Evolutionary conservation across 1,140 invertebrate genomes (phyloP).

Genomic region (Caerostris darwini): DNA sequence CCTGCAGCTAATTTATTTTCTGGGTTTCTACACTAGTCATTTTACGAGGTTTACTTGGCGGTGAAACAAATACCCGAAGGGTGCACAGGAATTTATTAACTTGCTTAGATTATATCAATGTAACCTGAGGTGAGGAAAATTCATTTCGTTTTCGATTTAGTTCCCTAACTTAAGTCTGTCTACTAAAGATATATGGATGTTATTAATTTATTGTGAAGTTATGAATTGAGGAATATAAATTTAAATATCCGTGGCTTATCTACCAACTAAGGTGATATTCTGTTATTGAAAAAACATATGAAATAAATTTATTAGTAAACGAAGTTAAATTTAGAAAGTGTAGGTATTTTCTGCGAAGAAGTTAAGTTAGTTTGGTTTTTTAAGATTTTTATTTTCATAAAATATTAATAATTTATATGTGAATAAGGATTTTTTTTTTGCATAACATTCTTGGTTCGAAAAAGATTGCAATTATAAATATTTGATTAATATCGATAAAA

Average conservation of each 20-base stretch:
- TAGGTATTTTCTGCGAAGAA: no score
- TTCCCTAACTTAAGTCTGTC: not conserved
- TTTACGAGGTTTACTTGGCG: not conserved
- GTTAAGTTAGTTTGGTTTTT: no score
- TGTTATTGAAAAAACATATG: no score
- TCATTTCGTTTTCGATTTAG: conserved; percentile 33
- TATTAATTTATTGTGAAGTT: not conserved
- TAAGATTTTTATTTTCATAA: no score
- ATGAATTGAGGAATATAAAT: not conserved
- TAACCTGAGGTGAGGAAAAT: conserved; percentile 32
- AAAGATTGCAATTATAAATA: no score
- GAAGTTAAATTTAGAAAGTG: no score
- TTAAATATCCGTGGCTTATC: not conserved
- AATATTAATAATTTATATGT: no score
- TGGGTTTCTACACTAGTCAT: conserved; percentile 6
- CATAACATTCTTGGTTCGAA: no score
- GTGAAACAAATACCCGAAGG: conserved; percentile 14
- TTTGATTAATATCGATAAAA: no score
- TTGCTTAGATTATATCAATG: conserved; percentile 51
- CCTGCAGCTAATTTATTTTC: conserved; percentile 24
- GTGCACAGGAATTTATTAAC: conserved; percentile 32
- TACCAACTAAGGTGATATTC: no score
- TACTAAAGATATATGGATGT: not conserved
- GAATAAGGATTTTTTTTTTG: no score
- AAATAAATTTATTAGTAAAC: no score